Base-by-base conservation (phyloP, 2,888 invertebrate species). In the Theretra japonica region DNA sequence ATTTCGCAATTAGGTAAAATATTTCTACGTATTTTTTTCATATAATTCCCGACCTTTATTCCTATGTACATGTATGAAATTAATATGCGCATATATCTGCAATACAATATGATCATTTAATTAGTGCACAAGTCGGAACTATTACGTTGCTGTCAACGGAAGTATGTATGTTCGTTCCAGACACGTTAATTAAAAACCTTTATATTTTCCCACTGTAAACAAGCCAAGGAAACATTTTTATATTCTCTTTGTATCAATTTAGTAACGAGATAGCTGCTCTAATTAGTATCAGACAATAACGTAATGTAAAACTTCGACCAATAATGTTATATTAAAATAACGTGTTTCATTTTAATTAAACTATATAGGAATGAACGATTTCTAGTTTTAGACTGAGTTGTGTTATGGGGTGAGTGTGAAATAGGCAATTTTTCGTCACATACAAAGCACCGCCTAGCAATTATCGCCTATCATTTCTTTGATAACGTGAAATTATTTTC, bases 131-230 rank as follows among this genome's bases (percentile, higher is more conserved):
- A 59, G 19, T 59, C 53, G 53, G 53, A 53, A 53, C 17, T 53
- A n/a, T 53, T 59, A 25, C 58, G 19, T 28, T 59, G 28, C 28
- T 25, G 59, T 30, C 28, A 59, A 15, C 28, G 59, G 59, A 28
- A 59, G 19, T 7, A 28, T 19, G 19, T 7, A 28, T 19, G 28
- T 19, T 60, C 33, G 19, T 33, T 28, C 2, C 59, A 33, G 60
- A 60, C 60, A 60, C n/a, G 60, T 33, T 60, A 60, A 60, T 60
- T 60, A 60, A 60, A 60, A 60, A 15, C 7, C n/a, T 60, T 19
- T 65, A 62, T 21, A 33, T 25, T 48, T 65, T 7, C 15, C 8
- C 41, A 41, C 21, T 65, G 41, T 65, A 48, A 65, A 41, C 17
- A 65, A 41, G 6, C 41, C 19, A 23, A 23, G 62, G 7, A 65